These are phyloP conservation scores for Autographa pulchrina DNA, from an alignment of 2,888 invertebrate genomes.

Conservation along the genomic window DNA sequence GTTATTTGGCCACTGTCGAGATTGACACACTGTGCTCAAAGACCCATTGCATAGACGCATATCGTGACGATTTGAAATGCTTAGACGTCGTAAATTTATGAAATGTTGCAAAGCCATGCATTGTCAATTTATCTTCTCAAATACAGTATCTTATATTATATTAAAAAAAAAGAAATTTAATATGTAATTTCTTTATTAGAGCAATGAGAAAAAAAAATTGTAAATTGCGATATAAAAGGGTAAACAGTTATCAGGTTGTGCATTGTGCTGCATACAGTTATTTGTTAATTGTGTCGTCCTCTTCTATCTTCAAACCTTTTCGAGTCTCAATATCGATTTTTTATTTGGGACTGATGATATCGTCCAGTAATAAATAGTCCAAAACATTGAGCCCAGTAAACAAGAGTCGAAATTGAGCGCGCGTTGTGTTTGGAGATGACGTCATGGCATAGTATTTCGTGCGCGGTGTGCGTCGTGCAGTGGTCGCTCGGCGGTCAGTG, in stretches of 20 bases:
- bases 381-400: neutral
- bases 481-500: constrained; percentile 58
- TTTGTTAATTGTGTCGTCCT: constrained; percentile 10
- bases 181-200: neutral
- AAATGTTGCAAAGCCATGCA: constrained; percentile 17
- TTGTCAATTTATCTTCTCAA: constrained; percentile 15
- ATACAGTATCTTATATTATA: no score
- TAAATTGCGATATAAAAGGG: neutral
- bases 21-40: constrained; percentile 15
- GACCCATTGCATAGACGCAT: constrained; percentile 7
- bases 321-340: neutral
- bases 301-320: neutral
- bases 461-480: constrained; percentile 20
- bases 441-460: constrained; percentile 23
- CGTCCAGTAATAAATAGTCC: neutral
- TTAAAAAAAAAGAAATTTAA: neutral
- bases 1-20: constrained; percentile 11
- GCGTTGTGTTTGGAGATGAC: neutral
- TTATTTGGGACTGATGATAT: neutral
- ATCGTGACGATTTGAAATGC: constrained; percentile 17
- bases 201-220: no score
- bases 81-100: constrained; percentile 19
- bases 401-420: constrained; percentile 9
- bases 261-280: constrained; percentile 4
- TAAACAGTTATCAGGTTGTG: constrained; percentile 15